Percentiles rank a stretch among this genome's conserved stretches.
Conservation (phyloP, 2,888 invertebrate species). For the Drosophila limbata region DNA sequence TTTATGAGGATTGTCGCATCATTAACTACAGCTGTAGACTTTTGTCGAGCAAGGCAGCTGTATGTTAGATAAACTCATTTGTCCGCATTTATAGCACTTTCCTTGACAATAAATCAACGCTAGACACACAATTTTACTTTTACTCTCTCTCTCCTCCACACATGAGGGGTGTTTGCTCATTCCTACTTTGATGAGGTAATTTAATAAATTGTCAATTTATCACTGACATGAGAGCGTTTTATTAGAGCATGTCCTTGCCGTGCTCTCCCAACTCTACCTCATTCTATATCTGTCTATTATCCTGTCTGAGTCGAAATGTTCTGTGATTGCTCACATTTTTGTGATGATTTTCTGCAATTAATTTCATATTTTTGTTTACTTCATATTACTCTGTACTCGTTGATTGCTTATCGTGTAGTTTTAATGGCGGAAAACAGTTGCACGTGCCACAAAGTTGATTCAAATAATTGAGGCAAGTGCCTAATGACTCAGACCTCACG, state of each 20-base stretch:
- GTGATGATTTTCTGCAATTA: slow-evolving; percentile 7
- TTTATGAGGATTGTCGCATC: slow-evolving; percentile 1
- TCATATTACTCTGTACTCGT: not conserved
- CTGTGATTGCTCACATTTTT: slow-evolving; percentile 8
- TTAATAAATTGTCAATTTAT: slow-evolving; percentile 75
- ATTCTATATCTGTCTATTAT: not conserved
- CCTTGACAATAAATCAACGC: slow-evolving; percentile 45
- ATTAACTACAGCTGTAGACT: not conserved
- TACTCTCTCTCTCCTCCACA: not conserved
- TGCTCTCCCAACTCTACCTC: not conserved
- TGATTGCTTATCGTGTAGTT: slow-evolving; percentile 6
- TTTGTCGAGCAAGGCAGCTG: not conserved
- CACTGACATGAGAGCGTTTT: slow-evolving; percentile 65
- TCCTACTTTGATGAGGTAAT: slow-evolving; percentile 58
- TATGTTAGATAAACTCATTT: slow-evolving; percentile 29
- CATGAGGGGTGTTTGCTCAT: slow-evolving; percentile 6
- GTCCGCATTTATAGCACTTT: slow-evolving; percentile 49
- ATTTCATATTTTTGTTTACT: slow-evolving; percentile 19
- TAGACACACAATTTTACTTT: slow-evolving; percentile 9
- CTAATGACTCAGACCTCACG: slow-evolving; percentile 5
- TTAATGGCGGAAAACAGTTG: slow-evolving; percentile 8
- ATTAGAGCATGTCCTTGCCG: slow-evolving; percentile 30
- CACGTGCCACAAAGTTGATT: slow-evolving; percentile 18
- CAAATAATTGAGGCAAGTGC: slow-evolving; percentile 15
- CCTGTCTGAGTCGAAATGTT: slow-evolving; percentile 7